Evolutionary conservation across 2,888 invertebrate species (phyloP), one percentile per base, ranked within the genome.

Genomic region (Troides helena): DNA sequence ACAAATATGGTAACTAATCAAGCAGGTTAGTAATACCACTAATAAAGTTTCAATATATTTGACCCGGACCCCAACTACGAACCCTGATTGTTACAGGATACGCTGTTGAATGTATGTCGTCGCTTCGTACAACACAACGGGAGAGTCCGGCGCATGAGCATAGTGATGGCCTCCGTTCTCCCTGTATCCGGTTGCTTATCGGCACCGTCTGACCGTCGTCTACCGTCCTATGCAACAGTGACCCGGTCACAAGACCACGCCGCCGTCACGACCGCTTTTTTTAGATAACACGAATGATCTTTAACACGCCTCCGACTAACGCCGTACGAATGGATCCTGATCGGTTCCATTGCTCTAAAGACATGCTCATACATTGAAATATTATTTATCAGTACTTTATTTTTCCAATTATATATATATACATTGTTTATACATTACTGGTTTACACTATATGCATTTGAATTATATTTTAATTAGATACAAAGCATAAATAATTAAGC

Each of bases 191-290:
- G 81, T 80, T 77, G 73, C 75, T 81, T 67, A 62, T 67, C 62
- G 79, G 78, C 71, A 71, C 70, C 65, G 83, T 82, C 84, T 82
- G 75, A 77, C 73, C 71, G 73, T 73, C 72, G 84, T 84, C 83
- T 83, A 73, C 74, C 71, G 63, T 68, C 63, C 18, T 62, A 56
- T 70, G 73, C 72, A 72, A 68, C 72, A 69, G 62, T 76, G 74
- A 74, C 75, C 79, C 76, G 61, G 50, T 50, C 63, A 30, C 30
- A 25, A 18, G n/a, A 43, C 18, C 81, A 78, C 77, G 77, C 72
- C 73, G 57, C 66, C 72, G 73, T 71, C 81, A 78, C 76, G 76
- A 74, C 25, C n/a, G 18, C 39, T 18, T 39, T 30, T 30, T 39
- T 39, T 7, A 65, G 65, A 65, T 65, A 65, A 65, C 4, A 21